Percentiles rank a stretch among this genome's conserved stretches.
Evolutionary conservation across 1,140 invertebrate genomes (phyloP).

Genomic region (Ceratina japonica): DNA sequence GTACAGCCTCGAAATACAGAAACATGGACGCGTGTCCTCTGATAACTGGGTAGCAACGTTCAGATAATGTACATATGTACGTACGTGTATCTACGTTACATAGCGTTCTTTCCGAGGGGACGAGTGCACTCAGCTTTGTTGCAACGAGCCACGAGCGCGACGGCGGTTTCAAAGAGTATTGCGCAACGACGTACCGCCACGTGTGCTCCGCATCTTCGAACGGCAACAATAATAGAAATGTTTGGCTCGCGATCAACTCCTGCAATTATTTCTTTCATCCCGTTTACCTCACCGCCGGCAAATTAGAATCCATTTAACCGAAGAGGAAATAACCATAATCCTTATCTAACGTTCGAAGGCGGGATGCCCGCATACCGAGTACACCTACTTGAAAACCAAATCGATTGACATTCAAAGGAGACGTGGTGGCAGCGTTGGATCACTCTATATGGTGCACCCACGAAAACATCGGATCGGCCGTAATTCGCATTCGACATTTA

Average conservation of each 20-base stretch:
- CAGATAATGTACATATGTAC: neutral
- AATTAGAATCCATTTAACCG: neutral
- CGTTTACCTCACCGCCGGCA: neutral
- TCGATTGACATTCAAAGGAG: too few relatives aligned
- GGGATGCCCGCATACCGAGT: too few relatives aligned
- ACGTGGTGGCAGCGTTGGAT: too few relatives aligned
- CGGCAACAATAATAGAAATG: constrained; percentile 25
- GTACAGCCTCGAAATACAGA: too few relatives aligned
- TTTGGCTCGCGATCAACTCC: constrained; percentile 23
- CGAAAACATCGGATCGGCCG: too few relatives aligned
- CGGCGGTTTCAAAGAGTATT: neutral
- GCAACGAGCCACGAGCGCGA: neutral
- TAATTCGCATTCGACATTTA: too few relatives aligned
- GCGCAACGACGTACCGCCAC: neutral
- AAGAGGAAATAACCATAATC: too few relatives aligned
- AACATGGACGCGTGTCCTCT: neutral
- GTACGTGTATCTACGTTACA: too few relatives aligned
- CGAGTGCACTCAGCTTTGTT: constrained; percentile 3
- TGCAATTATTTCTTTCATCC: neutral
- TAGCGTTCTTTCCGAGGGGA: neutral
- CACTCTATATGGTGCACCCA: too few relatives aligned
- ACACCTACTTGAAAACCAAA: too few relatives aligned
- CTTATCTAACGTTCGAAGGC: too few relatives aligned
- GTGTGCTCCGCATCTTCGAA: neutral
- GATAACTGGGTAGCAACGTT: neutral